Evolutionary conservation across 1,140 invertebrate genomes (phyloP), one percentile per base, ranked within the genome.

Genomic region (Caenorhabditis remanei): DNA sequence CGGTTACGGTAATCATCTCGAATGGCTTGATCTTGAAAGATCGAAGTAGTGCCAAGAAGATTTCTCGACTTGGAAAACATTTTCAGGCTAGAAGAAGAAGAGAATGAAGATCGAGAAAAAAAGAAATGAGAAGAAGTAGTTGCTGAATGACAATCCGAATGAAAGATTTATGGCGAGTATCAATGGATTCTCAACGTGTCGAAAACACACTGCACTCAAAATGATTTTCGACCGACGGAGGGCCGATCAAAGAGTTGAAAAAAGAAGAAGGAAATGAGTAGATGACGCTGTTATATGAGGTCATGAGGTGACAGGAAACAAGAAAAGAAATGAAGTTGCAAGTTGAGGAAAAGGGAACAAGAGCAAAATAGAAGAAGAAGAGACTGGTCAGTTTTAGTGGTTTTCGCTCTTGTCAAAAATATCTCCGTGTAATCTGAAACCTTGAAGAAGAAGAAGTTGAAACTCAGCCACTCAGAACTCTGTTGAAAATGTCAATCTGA

Each of bases 11-110:
- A 50, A 24, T 79, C 71, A 79, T 50, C 46, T 50, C 46, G 32
- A 50, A 50, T n/a, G 8, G 46, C 19, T 43, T 85, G 65, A 21
- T 85, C 85, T 55, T 58, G 65, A 24, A 85, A 85, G 5, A 85
- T 85, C 8, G 53, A 61, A 53, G 65, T 67, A 6, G 85, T 75
- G 2, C 85, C 85, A 9, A 85, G 46, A n/a, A 75, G 50, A 56
- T 85, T 85, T 32, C 63, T 50, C 48, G 85, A 71, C 46, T 85
- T 85, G 21, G 85, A 85, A 58, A 85, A 85, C 85, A 85, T 85
- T 71, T 55, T 75, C 46, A 50, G 46, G 46, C 71, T 79, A 41
- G 9, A 50, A 24, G 21, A 79, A 79, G 8, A 48, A 79, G 13
- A 50, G n/a, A 43, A 63, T n/a, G 56, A n/a, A 32, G 5, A 43